These are phyloP conservation scores for Chaetorhynchus papuensis DNA, from an alignment of 2,113 vertebrate species.

Conservation along the genomic window DNA sequence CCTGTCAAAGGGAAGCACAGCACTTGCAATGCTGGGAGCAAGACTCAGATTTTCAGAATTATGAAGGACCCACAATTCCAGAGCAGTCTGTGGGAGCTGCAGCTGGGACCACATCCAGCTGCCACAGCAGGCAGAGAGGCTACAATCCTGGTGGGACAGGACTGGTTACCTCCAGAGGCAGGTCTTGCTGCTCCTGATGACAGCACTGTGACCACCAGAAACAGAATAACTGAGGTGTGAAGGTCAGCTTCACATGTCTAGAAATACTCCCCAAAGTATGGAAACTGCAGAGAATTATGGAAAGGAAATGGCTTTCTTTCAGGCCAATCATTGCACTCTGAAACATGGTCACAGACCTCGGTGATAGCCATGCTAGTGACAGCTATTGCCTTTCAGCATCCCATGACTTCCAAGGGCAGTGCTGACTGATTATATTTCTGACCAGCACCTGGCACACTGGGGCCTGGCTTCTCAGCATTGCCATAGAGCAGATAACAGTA, in stretches of 20 bases:
- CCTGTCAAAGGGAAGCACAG: background rate
- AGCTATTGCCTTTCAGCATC: background rate
- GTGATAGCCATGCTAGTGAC: background rate
- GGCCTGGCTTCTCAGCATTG: background rate
- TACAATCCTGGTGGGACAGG: background rate
- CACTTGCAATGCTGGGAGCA: background rate
- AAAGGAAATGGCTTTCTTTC: background rate
- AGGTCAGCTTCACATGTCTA: background rate
- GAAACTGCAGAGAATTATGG: background rate
- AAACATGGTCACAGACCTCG: background rate
- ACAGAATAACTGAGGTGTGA: background rate
- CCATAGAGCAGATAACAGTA: background rate
- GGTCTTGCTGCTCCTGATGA: background rate
- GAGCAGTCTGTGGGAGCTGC: background rate
- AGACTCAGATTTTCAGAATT: background rate
- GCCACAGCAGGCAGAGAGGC: background rate
- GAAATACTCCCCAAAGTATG: background rate
- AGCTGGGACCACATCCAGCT: background rate
- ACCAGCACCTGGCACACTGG: accelerated
- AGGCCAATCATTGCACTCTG: background rate
- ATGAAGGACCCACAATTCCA: background rate
- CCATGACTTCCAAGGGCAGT: background rate
- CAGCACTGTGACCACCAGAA: background rate
- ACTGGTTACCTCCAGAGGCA: background rate
- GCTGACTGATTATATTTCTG: background rate